A percentile compares a stretch with the other conserved stretches of the same genome.
phyloP scores from a whole-genome alignment of 2,888 invertebrate species.

The Drosophila tripunctata region DNA sequence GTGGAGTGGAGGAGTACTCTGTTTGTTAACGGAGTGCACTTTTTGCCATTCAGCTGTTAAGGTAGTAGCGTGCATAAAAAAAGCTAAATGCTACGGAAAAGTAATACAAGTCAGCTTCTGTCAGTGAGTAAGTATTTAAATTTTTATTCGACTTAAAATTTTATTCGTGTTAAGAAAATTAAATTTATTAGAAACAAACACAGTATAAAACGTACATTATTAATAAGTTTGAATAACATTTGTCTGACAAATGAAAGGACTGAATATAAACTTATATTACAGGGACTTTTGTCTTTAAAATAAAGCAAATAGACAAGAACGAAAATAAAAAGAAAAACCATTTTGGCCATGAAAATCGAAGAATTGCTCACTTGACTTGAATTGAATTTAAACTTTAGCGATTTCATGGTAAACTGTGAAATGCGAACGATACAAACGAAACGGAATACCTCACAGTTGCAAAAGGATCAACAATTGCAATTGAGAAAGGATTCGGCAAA shows the following conservation, averaged over 20 bases:
- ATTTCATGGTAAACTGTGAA: constrained; percentile 57
- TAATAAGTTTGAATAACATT: too few species aligned
- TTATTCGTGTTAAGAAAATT: background rate
- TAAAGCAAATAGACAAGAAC: background rate
- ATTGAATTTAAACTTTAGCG: constrained; percentile 70
- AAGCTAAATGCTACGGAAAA: constrained; percentile 4
- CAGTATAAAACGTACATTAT: too few species aligned
- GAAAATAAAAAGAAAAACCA: background rate
- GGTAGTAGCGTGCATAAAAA: accelerated
- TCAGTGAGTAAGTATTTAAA: background rate
- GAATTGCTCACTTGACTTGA: constrained; percentile 36
- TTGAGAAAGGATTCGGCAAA: constrained; percentile 75
- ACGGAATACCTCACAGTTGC: constrained; percentile 50
- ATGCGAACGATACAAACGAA: constrained; percentile 48
- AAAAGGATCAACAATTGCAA: constrained; percentile 80
- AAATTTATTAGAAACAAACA: too few species aligned
- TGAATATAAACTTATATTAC: background rate
- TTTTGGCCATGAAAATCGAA: constrained; percentile 43
- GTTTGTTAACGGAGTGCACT: too few species aligned
- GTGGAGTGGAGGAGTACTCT: background rate
- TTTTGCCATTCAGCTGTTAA: constrained; percentile 4
- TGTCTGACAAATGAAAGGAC: too few species aligned
- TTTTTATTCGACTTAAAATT: background rate
- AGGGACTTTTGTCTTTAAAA: background rate
- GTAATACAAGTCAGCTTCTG: background rate